These are phyloP conservation scores for Recurvirostra avosetta DNA, from an alignment of 2,113 vertebrate species.

Conservation along the genomic window DNA sequence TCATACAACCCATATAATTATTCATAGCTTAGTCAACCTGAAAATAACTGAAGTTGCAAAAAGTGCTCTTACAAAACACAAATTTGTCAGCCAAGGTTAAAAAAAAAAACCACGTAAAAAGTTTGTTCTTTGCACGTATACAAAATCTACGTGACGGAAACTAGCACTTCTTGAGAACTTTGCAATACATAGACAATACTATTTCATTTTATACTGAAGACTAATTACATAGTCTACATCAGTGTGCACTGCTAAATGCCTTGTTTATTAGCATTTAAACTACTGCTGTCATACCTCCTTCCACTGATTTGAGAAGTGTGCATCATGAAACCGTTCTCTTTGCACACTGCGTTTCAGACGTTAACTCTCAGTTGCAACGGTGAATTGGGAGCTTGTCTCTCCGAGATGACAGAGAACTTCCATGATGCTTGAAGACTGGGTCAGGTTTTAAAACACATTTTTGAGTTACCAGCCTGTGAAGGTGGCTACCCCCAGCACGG, in stretches of 20 bases:
- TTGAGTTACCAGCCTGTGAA: not conserved
- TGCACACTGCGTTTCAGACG: not conserved
- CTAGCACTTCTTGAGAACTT: not conserved
- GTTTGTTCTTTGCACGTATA: not conserved
- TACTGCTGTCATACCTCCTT: not conserved
- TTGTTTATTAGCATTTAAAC: not conserved
- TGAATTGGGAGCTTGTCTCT: not conserved
- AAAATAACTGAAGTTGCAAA: not conserved
- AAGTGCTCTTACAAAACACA: not conserved
- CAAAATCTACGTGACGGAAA: not conserved
- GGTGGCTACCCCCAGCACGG: fast-evolving
- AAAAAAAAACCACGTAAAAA: not conserved
- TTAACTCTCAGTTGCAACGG: not conserved
- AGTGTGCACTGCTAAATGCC: not conserved
- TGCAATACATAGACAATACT: not conserved
- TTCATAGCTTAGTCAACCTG: not conserved
- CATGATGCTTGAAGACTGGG: fast-evolving
- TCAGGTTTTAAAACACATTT: not conserved
- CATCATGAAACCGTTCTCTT: fast-evolving
- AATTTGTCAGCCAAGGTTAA: not conserved
- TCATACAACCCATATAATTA: not conserved
- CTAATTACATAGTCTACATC: not conserved
- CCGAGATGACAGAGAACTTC: not conserved
- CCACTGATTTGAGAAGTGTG: not conserved
- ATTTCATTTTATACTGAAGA: not conserved